A percentile compares a stretch with the other conserved stretches of the same genome.
These are phyloP conservation scores for Caranx melampygus DNA, from an alignment of 2,113 vertebrate species.

Conservation along the genomic window DNA sequence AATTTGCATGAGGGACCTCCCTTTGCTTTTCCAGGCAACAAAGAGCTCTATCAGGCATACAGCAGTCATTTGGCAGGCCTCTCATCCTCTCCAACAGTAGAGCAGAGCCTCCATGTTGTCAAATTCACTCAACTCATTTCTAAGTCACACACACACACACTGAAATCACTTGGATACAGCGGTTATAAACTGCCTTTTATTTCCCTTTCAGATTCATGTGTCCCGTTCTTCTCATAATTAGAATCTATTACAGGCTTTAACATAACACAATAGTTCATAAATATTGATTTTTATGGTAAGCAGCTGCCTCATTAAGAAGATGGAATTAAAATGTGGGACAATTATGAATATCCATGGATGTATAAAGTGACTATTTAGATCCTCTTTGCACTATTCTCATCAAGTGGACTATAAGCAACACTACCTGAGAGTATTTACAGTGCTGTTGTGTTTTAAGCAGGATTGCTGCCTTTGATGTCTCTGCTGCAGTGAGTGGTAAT, in stretches of 20 bases:
- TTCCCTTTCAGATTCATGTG: conserved; percentile 59
- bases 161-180: conserved; percentile 47
- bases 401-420: conserved; percentile 13
- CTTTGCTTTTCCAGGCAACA: conserved; percentile 61
- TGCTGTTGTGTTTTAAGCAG: conserved; percentile 45
- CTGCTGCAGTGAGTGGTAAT: conserved; percentile 50
- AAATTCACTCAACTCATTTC: conserved; percentile 61
- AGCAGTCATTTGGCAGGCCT: conserved; percentile 58
- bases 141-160: conserved; percentile 19
- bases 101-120: conserved; percentile 58
- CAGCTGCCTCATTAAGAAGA: conserved; percentile 41
- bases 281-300: conserved; percentile 60
- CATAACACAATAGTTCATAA: conserved; percentile 57
- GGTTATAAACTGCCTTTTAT: conserved; percentile 59
- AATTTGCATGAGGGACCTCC: conserved; percentile 63
- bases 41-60: conserved; percentile 62
- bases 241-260: conserved; percentile 28
- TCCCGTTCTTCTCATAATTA: conserved; percentile 50
- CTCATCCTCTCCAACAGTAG: conserved; percentile 44
- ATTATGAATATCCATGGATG: conserved; percentile 14
- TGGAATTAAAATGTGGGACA: conserved; percentile 47
- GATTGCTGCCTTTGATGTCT: conserved; percentile 58
- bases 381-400: conserved; percentile 11
- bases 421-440: conserved; percentile 53
- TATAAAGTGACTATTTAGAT: conserved; percentile 39